Base-by-base conservation (phyloP, 2,797 vertebrate species). In the Ceryle rudis region DNA sequence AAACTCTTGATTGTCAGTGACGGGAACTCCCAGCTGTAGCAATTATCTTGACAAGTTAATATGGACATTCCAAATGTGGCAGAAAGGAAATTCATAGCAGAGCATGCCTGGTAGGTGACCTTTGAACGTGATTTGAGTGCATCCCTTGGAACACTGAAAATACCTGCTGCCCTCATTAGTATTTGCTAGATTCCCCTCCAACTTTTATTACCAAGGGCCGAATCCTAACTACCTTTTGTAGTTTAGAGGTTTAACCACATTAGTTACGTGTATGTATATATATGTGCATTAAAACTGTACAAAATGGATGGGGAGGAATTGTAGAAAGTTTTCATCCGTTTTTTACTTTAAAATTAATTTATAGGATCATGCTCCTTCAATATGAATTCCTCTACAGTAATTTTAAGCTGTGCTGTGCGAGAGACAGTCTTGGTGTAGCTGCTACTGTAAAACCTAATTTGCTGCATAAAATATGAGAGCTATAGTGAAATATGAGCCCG, bases 401-500 rank as follows among this genome's bases (percentile, higher is more conserved):
- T 94, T 92, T 60, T 49, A 87, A 94, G 73, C 71, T 39, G 70
- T 81, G 67, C 62, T 65, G 46, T n/a, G 28, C 92, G 70, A 86
- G 88, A 92, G 52, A 73, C 25, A 35, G 75, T 86, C 89, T 73
- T 81, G 60, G 86, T 69, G 83, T 91, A 91, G 94, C 92, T 93
- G 82, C 91, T 37, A 62, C 91, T 88, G 67, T 88, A 97, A 92
- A 90, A 95, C 90, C 93, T 97, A 95, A 96, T 97, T 97, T 97
- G 93, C 92, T 89, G 90, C 60, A 95, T 85, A 31, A 92, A 97
- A 93, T 96, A 96, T 93, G 91, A 96, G 96, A 96, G 77, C 54
- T 60, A 33, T 74, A 95, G 92, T 97, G 97, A 98, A 96, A 96
- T 96, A 96, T 71, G 97, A 97, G 97, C 88, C 95, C 20, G 35